Conservation (phyloP, 2,888 invertebrate genomes). For the Coecobrya sp. region DNA sequence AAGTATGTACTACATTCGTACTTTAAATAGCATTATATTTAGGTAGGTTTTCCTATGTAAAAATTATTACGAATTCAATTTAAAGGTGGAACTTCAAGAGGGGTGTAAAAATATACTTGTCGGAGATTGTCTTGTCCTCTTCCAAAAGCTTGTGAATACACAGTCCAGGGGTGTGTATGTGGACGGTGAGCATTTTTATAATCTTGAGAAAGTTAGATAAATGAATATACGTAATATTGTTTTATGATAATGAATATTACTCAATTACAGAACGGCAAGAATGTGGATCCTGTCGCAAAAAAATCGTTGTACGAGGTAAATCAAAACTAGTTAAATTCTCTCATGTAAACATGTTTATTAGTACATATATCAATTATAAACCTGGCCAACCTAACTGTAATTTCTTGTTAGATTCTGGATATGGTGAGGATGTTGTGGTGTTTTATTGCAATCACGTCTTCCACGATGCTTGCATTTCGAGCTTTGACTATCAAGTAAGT, state of each 20-base stretch:
- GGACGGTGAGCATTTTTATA: constrained; percentile 88
- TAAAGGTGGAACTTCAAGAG: constrained; percentile 94
- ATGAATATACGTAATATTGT: neutral
- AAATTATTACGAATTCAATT: neutral
- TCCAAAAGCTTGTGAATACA: constrained; percentile 93
- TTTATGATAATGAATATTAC: neutral
- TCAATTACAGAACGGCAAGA: constrained; percentile 91
- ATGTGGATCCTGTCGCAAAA: constrained; percentile 94
- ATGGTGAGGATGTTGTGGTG: constrained; percentile 92
- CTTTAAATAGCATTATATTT: neutral
- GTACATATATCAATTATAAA: neutral
- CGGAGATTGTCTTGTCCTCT: constrained; percentile 95
- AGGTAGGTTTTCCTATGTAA: neutral
- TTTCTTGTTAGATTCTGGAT: constrained; percentile 90
- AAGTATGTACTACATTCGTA: neutral
- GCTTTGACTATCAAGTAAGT: constrained; percentile 85
- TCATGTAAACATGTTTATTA: neutral
- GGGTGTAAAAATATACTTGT: constrained; percentile 97
- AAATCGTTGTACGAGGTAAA: constrained; percentile 92
- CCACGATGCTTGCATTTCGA: constrained; percentile 93
- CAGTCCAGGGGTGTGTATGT: constrained; percentile 94
- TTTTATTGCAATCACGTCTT: constrained; percentile 97
- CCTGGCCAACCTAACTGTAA: too few species aligned
- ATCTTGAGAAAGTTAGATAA: neutral
- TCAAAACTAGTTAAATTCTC: neutral